Percentiles rank a stretch among this genome's conserved stretches.
phyloP scores from a whole-genome alignment of 2,888 invertebrate species.

The Drepanosiphum platanoidis region DNA sequence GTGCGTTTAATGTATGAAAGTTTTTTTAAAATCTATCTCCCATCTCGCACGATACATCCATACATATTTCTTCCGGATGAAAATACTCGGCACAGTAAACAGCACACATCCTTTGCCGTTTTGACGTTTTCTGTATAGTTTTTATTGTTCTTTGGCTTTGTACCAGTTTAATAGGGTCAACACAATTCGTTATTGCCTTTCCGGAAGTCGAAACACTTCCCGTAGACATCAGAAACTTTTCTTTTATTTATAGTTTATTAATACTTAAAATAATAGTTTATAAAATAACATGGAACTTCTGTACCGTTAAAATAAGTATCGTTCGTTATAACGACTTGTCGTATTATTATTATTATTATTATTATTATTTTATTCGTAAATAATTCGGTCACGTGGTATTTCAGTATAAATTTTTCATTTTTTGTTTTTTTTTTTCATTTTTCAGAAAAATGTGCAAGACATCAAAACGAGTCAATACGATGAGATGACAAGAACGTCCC shows the following conservation, averaged over 20 bases:
- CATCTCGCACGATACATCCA: not conserved
- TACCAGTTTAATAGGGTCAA: conserved; percentile 25
- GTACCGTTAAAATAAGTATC: not conserved
- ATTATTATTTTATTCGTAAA: not conserved
- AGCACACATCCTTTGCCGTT: not conserved
- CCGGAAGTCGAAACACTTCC: conserved; percentile 8
- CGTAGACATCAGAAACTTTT: not conserved
- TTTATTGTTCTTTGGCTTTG: conserved; percentile 31
- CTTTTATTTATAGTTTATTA: not conserved
- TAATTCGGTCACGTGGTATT: no score
- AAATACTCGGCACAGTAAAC: conserved; percentile 16
- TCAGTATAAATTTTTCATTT: not conserved
- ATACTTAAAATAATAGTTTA: conserved; percentile 9
- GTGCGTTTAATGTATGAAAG: not conserved
- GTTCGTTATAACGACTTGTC: not conserved
- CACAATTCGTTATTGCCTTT: conserved; percentile 20
- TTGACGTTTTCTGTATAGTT: conserved; percentile 7
- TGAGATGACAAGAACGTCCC: conserved; percentile 45
- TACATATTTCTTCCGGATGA: not conserved
- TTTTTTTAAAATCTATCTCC: not conserved
- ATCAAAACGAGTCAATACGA: not conserved
- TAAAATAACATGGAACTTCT: not conserved
- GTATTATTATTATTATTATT: no score
- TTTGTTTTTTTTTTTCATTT: not conserved
- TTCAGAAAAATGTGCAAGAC: conserved; percentile 37